Evolutionary conservation across 2,888 invertebrate genomes (phyloP).

Genomic region (Cryptus armator): DNA sequence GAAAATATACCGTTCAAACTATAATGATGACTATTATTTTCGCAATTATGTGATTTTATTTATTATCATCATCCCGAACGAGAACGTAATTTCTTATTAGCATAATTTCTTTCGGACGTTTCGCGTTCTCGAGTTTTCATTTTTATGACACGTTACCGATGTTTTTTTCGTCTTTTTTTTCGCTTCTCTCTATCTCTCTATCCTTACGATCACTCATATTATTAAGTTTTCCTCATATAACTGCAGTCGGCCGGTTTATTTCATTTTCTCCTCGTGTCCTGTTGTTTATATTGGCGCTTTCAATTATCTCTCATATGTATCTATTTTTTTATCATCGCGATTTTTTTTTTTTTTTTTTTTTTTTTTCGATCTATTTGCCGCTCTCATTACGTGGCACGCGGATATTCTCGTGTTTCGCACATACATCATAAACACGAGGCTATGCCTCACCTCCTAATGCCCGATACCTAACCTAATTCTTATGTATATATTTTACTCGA

Average conservation of each 20-base stretch:
- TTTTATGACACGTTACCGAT: slow-evolving; percentile 10
- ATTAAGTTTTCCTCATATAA: slow-evolving; percentile 11
- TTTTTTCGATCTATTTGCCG: slow-evolving; percentile 19
- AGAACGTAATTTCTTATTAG: not conserved
- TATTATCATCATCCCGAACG: not conserved
- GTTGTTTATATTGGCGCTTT: not conserved
- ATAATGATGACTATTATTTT: slow-evolving; percentile 4
- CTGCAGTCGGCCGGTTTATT: slow-evolving; percentile 35
- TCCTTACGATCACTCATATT: slow-evolving; percentile 1
- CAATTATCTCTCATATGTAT: slow-evolving; percentile 21
- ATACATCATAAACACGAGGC: not conserved
- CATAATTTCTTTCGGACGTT: not conserved
- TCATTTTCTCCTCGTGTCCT: slow-evolving; percentile 31
- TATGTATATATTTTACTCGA: slow-evolving; percentile 4
- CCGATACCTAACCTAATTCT: not conserved
- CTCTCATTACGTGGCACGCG: slow-evolving; percentile 14
- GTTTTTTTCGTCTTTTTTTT: not conserved
- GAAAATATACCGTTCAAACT: not conserved
- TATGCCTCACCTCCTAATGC: not conserved
- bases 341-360: slow-evolving; percentile 16
- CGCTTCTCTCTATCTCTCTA: not conserved
- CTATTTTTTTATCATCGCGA: not conserved
- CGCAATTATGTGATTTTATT: not conserved
- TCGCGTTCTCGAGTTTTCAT: not conserved
- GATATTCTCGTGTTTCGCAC: not conserved